These are phyloP conservation scores for Engraulis encrasicolus DNA, from an alignment of 2,113 vertebrate species.

Conservation along the genomic window DNA sequence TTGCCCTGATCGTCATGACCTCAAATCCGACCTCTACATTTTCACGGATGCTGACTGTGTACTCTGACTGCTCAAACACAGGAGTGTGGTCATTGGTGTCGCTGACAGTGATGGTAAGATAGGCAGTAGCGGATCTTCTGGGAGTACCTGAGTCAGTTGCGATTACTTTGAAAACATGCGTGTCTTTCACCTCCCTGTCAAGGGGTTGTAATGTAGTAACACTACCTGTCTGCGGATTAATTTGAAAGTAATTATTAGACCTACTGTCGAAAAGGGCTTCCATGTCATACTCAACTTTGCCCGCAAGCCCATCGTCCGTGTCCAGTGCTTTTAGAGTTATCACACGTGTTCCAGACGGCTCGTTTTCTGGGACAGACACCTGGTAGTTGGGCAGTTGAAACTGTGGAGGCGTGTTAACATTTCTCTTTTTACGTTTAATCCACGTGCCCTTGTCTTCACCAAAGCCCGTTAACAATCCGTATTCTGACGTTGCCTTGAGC, in stretches of 20 bases:
- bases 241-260: conserved; percentile 82
- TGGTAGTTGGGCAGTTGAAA: conserved; percentile 88
- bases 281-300: conserved; percentile 81
- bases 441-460: conserved; percentile 12
- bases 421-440: conserved; percentile 66
- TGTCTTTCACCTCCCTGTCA: conserved; percentile 87
- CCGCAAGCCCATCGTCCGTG: conserved; percentile 79
- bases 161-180: conserved; percentile 85
- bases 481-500: neutral
- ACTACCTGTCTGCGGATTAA: conserved; percentile 74
- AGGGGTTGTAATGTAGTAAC: conserved; percentile 80
- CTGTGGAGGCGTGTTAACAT: conserved; percentile 76
- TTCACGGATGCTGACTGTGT: conserved; percentile 83
- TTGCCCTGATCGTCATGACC: conserved; percentile 86
- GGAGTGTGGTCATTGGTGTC: conserved; percentile 87
- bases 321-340: conserved; percentile 82
- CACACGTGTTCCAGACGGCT: conserved; percentile 81
- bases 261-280: conserved; percentile 85
- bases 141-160: conserved; percentile 79
- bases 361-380: conserved; percentile 86
- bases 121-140: conserved; percentile 76
- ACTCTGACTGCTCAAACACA: conserved; percentile 84
- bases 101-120: conserved; percentile 84
- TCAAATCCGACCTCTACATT: conserved; percentile 87
- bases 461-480: neutral